Evolutionary conservation across 1,140 invertebrate genomes (phyloP), one percentile per base, ranked within the genome.

Genomic region (Brachionus calyciflorus): DNA sequence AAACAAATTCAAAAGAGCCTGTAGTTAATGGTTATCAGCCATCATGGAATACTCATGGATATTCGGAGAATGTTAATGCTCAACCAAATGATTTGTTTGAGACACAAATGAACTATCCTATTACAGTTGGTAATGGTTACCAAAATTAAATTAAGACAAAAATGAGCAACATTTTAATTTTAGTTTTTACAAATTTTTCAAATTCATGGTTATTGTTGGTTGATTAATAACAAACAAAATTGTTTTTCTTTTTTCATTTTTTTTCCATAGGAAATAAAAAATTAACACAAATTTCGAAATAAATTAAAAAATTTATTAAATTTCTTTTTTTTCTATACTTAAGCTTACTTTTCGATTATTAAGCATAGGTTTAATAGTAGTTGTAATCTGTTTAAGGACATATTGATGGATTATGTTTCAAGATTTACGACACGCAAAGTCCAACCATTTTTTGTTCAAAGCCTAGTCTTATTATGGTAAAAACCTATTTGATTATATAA

Each of bases 121-220:
- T 65, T 12, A 19, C 40, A 0, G 60, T 65, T 41, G 60, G 60
- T n/a, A 65, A 63, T 63, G 57, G 57, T 37, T 63, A 24, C 24
- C 60, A 41, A 24, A 65, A 65, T 46, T 65, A 65, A 44, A 44
- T 46, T 5, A 9, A 37, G 9, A 37, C 33, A 37, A 37, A 37
- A 37, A 37, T 5, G n/a, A n/a, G n/a, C n/a, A n/a, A n/a, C n/a
- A n/a, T n/a, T n/a, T n/a, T 37, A 37, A 5, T 37, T 37, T 37
- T 37, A 37, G 33, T 37, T 37, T 3, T 5, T 5, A 60, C 37
- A 37, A 37, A 37, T 37, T 17, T 26, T 60, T 6, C 17, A n/a
- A 60, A 7, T 60, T 60, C 17, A 33, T 60, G 33, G 55, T 60
- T 60, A 60, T 41, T 60, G 55, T 40, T 60, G 55, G 37, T 55